A percentile compares a stretch with the other conserved stretches of the same genome.
Conservation (phyloP, 2,797 vertebrate species). For the Tachyglossus aculeatus region DNA sequence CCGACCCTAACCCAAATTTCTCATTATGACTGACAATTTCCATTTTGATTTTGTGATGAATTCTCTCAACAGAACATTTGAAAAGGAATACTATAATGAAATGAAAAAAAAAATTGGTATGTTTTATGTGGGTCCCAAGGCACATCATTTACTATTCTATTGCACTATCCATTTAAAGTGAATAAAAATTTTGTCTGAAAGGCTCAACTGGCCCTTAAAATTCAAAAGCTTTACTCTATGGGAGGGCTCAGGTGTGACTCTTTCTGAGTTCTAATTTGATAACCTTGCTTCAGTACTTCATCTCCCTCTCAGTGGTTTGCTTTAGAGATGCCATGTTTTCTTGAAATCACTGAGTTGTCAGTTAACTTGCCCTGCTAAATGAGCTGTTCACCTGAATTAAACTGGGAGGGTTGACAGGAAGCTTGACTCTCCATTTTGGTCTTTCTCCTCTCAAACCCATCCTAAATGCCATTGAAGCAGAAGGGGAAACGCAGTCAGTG, state of each 20-base stretch:
- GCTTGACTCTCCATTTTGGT: background rate
- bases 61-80: conserved; percentile 28
- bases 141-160: conserved; percentile 14
- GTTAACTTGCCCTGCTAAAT: conserved; percentile 34
- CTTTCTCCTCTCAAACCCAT: too few species aligned
- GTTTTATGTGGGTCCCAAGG: conserved; percentile 24
- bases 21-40: conserved; percentile 37
- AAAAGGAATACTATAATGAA: background rate
- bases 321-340: conserved; percentile 43
- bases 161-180: background rate
- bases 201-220: conserved; percentile 49
- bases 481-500: conserved; percentile 36
- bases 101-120: conserved; percentile 40
- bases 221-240: conserved; percentile 35
- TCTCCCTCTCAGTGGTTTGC: conserved; percentile 10
- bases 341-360: conserved; percentile 27
- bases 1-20: too few species aligned
- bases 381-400: conserved; percentile 61
- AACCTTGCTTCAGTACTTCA: conserved; percentile 44
- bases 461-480: conserved; percentile 42
- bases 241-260: conserved; percentile 28
- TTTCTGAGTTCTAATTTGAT: conserved; percentile 20
- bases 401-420: conserved; percentile 3
- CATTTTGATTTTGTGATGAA: conserved; percentile 38
- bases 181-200: conserved; percentile 18